Evolutionary conservation across 2,888 invertebrate genomes (phyloP), one percentile per base, ranked within the genome.

Genomic region (Drosophila siamana): DNA sequence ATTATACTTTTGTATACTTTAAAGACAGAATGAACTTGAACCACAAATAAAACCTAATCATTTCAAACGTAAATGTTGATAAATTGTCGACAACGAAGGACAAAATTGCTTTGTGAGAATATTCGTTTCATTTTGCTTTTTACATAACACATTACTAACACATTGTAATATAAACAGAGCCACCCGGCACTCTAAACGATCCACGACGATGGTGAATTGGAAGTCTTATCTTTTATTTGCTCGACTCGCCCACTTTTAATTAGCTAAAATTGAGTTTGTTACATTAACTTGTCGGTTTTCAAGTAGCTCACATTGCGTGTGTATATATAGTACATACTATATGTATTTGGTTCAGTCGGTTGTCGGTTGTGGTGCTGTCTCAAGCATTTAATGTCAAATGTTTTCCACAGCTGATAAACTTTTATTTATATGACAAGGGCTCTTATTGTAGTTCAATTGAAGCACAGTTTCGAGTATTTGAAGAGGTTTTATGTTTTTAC

Each of bases 171-270:
- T 16, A 30, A 26, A n/a, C 40, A 1, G 28, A 19, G 19, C 19
- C 19, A 19, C 19, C 19, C 19, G 3, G 19, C 19, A 19, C 9
- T 52, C 8, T 13, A 43, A 28, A 8, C n/a, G 36, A 50, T 33
- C 28, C 68, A 68, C 52, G 55, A 43, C 6, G 41, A 0, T 4
- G 8, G 43, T 41, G 15, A 46, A 26, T 33, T 38, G 4, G 40
- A n/a, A n/a, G 28, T 28, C 44, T 77, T 74, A 77, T 74, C 78
- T 54, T 1, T 4, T 61, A 54, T 72, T 67, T 60, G 38, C 56
- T 22, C 38, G 30, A 40, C 13, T 47, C 41, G 44, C 6, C 30
- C 47, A 62, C 55, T 56, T 62, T 60, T 72, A 77, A 74, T 74
- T 77, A 60, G 44, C 48, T 52, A 46, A 56, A 67, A 48, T 57